Base-by-base conservation (phyloP, 1,140 invertebrate genomes). In the Goniozus legneri region DNA sequence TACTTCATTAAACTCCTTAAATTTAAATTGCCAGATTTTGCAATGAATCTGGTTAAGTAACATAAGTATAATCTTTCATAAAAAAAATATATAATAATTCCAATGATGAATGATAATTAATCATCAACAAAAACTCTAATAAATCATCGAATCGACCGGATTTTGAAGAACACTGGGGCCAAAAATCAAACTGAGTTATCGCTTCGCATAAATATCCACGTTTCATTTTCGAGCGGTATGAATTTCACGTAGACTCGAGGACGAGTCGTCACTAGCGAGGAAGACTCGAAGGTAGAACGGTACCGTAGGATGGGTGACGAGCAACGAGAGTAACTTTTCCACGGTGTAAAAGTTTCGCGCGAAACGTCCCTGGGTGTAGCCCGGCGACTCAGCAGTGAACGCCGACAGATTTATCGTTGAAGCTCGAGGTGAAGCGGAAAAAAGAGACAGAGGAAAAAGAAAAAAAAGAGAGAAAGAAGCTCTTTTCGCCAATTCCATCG, bases 391-490 rank as follows among this genome's bases (percentile, higher is more conserved):
- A 27, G 24, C 24, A 27, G 10, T 10, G 24, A 27, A 4, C n/a
- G n/a, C 10, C 24, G 24, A 10, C 24, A 27, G 24, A 27, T 27
- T 27, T 27, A 27, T 27, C 24, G 24, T 10, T n/a, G n/a, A n/a
- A 10, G 24, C 10, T 10, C 24, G 4, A 27, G 24, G 10, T 27
- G n/a, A n/a, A n/a, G n/a, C n/a, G n/a, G n/a, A n/a, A n/a, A n/a
- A n/a, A 27, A 27, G 10, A 27, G 24, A 4, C 24, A 27, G 24
- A 27, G 10, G n/a, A n/a, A n/a, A n/a, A n/a, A n/a, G n/a, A n/a
- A 19, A 10, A 35, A 18, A 18, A 21, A 39, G 37, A 39, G 27
- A 21, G 20, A 39, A 16, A 21, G 20, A 39, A 39, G 37, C 31
- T 27, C 24, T 27, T 27, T 27, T 27, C 24, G 10, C 24, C 24